Conservation (phyloP, 2,797 vertebrate genomes). For the Clarias fuscus region DNA sequence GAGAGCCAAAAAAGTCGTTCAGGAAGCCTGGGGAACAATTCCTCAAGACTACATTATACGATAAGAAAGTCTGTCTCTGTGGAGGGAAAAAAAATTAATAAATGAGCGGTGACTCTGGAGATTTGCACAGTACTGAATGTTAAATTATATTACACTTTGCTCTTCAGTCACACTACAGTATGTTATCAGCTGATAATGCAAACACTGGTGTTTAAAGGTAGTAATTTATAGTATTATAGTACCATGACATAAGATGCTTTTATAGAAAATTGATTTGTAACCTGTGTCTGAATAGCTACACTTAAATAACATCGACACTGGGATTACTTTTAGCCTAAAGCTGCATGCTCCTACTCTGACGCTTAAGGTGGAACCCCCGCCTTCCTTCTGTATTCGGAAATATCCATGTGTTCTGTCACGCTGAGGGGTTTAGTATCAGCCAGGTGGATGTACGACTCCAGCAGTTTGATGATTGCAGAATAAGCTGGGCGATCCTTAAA, state of each 20-base stretch:
- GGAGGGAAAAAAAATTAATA: too few species aligned
- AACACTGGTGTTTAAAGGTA: not conserved
- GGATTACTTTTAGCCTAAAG: not conserved
- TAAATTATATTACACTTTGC: not conserved
- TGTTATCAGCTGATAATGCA: not conserved
- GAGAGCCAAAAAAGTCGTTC: too few species aligned
- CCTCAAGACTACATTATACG: too few species aligned
- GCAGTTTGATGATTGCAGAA: slow-evolving; percentile 67
- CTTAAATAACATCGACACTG: not conserved
- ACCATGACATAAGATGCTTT: not conserved
- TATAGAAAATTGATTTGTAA: not conserved
- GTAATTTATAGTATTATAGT: not conserved
- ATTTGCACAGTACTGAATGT: too few species aligned
- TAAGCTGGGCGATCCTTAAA: slow-evolving; percentile 70
- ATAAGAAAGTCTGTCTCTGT: too few species aligned
- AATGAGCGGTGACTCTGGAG: too few species aligned
- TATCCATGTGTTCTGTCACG: slow-evolving; percentile 56
- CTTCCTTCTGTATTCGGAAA: slow-evolving; percentile 62
- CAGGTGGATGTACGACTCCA: slow-evolving; percentile 62
- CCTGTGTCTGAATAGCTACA: not conserved
- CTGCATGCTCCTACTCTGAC: not conserved
- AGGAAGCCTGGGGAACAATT: too few species aligned
- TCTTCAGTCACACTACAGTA: too few species aligned
- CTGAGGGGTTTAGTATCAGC: slow-evolving; percentile 58
- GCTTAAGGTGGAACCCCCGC: slow-evolving; percentile 60